These are phyloP conservation scores for Chaitophorus viminalis DNA, from an alignment of 2,888 invertebrate genomes.

Conservation along the genomic window DNA sequence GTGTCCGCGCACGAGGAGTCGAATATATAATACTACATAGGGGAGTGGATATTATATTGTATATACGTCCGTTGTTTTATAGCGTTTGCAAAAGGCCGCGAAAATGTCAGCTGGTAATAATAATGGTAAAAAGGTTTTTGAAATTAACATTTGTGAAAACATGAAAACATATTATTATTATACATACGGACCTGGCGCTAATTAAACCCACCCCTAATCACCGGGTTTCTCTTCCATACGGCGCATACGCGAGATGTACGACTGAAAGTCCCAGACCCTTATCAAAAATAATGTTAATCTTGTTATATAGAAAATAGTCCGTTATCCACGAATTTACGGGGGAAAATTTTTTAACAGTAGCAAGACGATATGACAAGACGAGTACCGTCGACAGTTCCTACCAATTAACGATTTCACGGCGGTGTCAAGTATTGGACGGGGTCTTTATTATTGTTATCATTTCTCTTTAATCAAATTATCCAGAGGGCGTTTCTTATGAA, in stretches of 20 bases:
- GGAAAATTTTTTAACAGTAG: background rate
- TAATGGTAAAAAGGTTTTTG: constrained; percentile 33
- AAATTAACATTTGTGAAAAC: constrained; percentile 44
- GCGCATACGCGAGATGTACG: too few species aligned
- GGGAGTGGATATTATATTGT: background rate
- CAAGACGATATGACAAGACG: background rate
- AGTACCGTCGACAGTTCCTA: constrained; percentile 51
- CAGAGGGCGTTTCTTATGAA: constrained; percentile 57
- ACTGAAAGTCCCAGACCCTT: constrained; percentile 17
- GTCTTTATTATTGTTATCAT: constrained; percentile 61
- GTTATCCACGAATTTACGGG: background rate
- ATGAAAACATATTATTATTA: background rate
- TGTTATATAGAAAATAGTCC: background rate
- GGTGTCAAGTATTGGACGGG: constrained; percentile 53
- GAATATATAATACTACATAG: too few species aligned
- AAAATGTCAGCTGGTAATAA: constrained; percentile 52
- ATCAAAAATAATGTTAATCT: constrained; percentile 34
- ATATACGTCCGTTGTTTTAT: constrained; percentile 27
- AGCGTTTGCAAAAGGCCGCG: constrained; percentile 39
- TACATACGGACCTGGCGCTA: constrained; percentile 3
- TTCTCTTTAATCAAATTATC: constrained; percentile 62
- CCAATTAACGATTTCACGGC: constrained; percentile 61
- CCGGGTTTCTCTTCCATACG: background rate
- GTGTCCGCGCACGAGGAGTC: background rate
- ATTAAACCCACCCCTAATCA: constrained; percentile 40